Evolutionary conservation across 37 sponge, comb jelly and placozoan species (phyloP), one percentile per base, ranked within the genome.

Genomic region (Chondrilla cf. caribensis): DNA sequence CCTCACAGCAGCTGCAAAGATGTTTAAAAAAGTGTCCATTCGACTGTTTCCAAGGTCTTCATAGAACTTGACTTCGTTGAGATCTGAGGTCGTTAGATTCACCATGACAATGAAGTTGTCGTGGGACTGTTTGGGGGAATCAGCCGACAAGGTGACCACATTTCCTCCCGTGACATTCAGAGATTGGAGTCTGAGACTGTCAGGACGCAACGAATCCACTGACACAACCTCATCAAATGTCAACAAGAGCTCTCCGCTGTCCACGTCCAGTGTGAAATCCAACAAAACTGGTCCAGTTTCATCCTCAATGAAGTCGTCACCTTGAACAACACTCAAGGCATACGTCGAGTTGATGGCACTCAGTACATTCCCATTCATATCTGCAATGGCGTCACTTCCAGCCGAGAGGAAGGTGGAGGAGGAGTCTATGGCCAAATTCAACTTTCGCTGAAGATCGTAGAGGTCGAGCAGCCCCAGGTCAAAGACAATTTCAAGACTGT

Each of bases 211-310:
- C 54, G 71, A 58, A 8, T 54, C 42, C 33, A 86, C 90, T 79
- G 80, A 60, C 7, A 95, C 91, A 9, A 87, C 86, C 72, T 96
- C 97, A 79, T 89, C 78, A 84, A 93, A 96, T 11, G 94, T 90
- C 0, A 96, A 85, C 2, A 58, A 68, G 11, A 96, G n/a, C 24
- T 70, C 35, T 5, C 94, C 94, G 25, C 43, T 25, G 55, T 93
- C 81, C 51, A 96, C 82, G 42, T 96, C 91, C 18, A 96, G 84
- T 18, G 54, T 19, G 44, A 83, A 88, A 1, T 75, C 83, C 0
- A 84, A 67, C 22, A 96, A 42, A 9, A 43, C 57, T 17, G 97
- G 97, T 0, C 84, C 70, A 24, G 87, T 87, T 57, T 40, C 54
- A 76, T 96, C 97, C 47, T 3, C 59, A 22, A 47, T 54, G 58